Conservation (phyloP, 1,140 invertebrate species). For the Trachelipus rathkii region DNA sequence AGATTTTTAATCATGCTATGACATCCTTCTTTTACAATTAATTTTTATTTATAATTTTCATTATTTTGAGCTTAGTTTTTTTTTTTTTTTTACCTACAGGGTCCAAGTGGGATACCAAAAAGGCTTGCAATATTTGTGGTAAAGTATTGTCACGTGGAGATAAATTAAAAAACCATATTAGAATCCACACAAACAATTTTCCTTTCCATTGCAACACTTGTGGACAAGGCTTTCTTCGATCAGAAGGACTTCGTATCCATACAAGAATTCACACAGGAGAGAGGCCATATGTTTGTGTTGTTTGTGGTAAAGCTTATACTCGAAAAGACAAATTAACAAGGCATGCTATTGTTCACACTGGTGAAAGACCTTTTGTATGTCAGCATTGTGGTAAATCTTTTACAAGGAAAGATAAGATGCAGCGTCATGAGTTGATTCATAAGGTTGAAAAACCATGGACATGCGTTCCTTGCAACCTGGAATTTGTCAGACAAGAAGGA, state of each 20-base stretch:
- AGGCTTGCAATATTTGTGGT: slow-evolving; percentile 27
- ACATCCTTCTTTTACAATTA: too few relatives aligned
- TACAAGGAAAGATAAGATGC: slow-evolving; percentile 30
- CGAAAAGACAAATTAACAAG: slow-evolving; percentile 48
- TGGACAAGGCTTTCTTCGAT: slow-evolving; percentile 66
- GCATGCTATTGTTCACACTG: slow-evolving; percentile 52
- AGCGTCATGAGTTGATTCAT: slow-evolving; percentile 28
- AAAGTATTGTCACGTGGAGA: slow-evolving; percentile 30
- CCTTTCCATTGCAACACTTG: slow-evolving; percentile 77
- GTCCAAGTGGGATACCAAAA: slow-evolving; percentile 27
- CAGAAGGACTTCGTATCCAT: slow-evolving; percentile 37
- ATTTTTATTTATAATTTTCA: too few relatives aligned
- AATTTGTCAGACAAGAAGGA: slow-evolving; percentile 25
- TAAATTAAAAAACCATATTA: slow-evolving; percentile 62
- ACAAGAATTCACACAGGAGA: slow-evolving; percentile 39
- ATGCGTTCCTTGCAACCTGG: slow-evolving; percentile 27
- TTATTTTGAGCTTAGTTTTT: too few relatives aligned
- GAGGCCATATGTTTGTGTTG: slow-evolving; percentile 47
- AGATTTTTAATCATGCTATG: too few relatives aligned
- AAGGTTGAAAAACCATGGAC: slow-evolving; percentile 28
- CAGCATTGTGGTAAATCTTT: slow-evolving; percentile 38
- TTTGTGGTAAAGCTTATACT: slow-evolving; percentile 48
- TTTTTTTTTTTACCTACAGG: slow-evolving; percentile 12
- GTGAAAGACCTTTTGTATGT: slow-evolving; percentile 47
- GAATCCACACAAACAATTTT: slow-evolving; percentile 71